Evolutionary conservation across 2,888 invertebrate genomes (phyloP).

Genomic region (Brachycybe producta): DNA sequence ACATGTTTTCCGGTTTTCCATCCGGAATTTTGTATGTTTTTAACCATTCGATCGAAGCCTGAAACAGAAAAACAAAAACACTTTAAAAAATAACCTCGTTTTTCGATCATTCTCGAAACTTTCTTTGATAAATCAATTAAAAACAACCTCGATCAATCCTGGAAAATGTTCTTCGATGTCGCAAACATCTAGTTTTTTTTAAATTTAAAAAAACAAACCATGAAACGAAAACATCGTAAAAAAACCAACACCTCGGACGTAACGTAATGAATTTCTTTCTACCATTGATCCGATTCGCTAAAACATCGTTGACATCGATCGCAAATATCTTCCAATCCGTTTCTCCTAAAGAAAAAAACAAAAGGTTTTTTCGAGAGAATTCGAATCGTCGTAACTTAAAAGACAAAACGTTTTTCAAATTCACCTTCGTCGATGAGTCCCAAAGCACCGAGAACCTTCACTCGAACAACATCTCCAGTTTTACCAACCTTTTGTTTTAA

Average conservation of each 20-base stretch:
- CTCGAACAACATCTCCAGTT: no score
- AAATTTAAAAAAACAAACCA: no score
- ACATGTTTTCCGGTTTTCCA: constrained; percentile 76
- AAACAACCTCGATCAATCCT: constrained; percentile 55
- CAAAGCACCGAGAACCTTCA: no score
- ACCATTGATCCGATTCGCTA: constrained; percentile 68
- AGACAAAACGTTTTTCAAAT: no score
- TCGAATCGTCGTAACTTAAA: no score
- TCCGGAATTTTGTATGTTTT: constrained; percentile 97
- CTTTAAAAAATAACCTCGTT: not conserved
- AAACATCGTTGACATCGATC: constrained; percentile 83
- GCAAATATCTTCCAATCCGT: constrained; percentile 98
- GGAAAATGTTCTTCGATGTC: constrained; percentile 89
- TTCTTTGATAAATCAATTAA: not conserved
- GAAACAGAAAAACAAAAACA: constrained; percentile 28
- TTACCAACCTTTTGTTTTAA: no score
- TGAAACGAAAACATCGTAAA: constrained; percentile 14
- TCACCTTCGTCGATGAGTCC: no score
- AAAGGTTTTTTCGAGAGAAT: no score
- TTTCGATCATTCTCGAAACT: not conserved
- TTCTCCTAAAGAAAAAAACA: constrained; percentile 52
- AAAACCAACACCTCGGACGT: not conserved
- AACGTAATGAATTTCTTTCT: constrained; percentile 24
- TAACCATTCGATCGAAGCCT: constrained; percentile 98
- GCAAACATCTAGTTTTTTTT: constrained; percentile 56